Evolutionary conservation across 2,113 vertebrate genomes (phyloP).

Genomic region (Fregetta grallaria): DNA sequence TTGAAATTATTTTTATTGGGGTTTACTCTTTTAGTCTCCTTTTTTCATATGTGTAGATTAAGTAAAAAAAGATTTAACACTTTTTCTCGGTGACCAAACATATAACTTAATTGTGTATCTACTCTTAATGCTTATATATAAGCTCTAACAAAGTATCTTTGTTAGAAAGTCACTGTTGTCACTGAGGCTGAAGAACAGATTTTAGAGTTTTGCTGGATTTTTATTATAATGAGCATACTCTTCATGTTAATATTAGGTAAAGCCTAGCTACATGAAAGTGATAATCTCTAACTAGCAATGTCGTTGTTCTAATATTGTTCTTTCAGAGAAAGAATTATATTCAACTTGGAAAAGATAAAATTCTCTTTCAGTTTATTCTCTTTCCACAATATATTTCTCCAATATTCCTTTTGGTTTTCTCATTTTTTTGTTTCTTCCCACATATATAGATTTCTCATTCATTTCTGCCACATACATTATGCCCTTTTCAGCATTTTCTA

Average conservation of each 20-base stretch:
- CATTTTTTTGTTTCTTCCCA: not conserved
- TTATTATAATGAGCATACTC: not conserved
- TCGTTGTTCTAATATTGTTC: not conserved
- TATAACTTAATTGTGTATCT: not conserved
- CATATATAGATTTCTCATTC: not conserved
- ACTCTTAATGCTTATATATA: not conserved
- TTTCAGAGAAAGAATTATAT: not conserved
- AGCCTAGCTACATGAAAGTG: not conserved
- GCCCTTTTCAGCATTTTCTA: not conserved
- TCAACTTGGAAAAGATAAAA: not conserved
- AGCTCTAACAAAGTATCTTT: not conserved
- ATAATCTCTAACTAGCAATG: not conserved
- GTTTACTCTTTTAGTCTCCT: not conserved
- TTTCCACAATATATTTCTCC: not conserved
- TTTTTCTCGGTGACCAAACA: not conserved
- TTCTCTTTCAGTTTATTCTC: not conserved
- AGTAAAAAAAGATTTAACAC: not conserved
- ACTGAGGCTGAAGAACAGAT: not conserved
- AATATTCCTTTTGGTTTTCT: not conserved
- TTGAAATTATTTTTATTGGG: not conserved
- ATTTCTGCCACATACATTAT: not conserved
- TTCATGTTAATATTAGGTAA: not conserved
- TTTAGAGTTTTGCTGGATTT: not conserved
- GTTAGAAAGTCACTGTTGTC: not conserved
- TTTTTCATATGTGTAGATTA: not conserved